Evolutionary conservation across 1,140 invertebrate genomes (phyloP).

Genomic region (Heliconius hewitsoni): DNA sequence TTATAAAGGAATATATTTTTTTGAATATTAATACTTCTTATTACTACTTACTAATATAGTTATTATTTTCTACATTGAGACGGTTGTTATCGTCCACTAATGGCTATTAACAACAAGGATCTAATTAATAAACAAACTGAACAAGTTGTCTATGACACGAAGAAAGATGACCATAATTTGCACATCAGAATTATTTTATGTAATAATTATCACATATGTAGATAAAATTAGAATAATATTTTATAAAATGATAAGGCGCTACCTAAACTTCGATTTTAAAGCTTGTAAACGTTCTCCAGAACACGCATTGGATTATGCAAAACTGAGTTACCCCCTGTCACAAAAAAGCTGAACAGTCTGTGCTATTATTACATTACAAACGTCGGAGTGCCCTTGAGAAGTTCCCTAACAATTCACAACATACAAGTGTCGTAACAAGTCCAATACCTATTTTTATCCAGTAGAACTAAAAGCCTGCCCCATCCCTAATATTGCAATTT

Average conservation of each 20-base stretch:
- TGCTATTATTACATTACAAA: constrained; percentile 78
- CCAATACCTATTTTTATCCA: constrained; percentile 80
- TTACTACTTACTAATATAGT: no score
- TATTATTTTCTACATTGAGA: background rate
- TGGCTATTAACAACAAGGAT: background rate
- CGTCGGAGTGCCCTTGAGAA: constrained; percentile 75
- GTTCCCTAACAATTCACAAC: constrained; percentile 67
- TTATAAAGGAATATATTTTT: background rate
- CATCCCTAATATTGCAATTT: constrained; percentile 69
- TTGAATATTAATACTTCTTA: background rate
- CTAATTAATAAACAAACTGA: background rate
- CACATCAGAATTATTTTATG: background rate
- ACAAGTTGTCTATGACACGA: background rate
- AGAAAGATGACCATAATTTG: background rate
- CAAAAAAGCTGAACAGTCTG: constrained; percentile 62
- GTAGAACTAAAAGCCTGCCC: constrained; percentile 74
- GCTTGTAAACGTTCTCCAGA: constrained; percentile 30
- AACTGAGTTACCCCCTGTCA: constrained; percentile 51
- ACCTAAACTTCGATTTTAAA: background rate
- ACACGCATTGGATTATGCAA: constrained; percentile 44
- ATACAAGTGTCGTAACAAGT: constrained; percentile 79
- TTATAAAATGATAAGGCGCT: background rate
- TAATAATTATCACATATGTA: background rate
- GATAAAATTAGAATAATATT: background rate
- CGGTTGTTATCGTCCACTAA: background rate